Evolutionary conservation across 2,888 invertebrate genomes (phyloP).

Genomic region (Junonia oenone): DNA sequence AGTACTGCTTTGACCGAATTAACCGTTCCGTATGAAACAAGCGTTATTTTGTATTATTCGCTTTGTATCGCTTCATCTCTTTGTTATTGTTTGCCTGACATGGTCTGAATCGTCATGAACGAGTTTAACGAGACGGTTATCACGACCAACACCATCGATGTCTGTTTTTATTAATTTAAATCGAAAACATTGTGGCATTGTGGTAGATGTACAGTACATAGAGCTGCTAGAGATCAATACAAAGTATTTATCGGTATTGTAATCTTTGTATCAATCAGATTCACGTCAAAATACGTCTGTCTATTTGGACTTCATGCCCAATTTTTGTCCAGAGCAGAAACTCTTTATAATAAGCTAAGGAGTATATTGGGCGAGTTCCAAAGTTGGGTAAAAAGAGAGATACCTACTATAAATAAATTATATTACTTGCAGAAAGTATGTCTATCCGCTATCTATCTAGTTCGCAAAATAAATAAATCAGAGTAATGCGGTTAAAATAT

Average conservation of each 20-base stretch:
- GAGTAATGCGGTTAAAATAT: neutral
- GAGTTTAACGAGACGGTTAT: neutral
- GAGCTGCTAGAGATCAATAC: too few species aligned
- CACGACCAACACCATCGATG: neutral
- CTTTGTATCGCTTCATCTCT: conserved; percentile 21
- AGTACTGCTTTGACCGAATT: conserved; percentile 24
- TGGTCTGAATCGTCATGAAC: conserved; percentile 15
- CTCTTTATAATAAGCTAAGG: neutral
- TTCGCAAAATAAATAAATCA: too few species aligned
- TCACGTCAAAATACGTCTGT: neutral
- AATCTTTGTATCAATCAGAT: neutral
- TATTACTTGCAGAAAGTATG: too few species aligned
- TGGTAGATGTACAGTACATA: too few species aligned
- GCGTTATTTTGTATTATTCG: conserved; percentile 17
- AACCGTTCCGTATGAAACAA: conserved; percentile 21
- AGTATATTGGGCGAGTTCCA: too few species aligned
- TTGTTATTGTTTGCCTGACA: conserved; percentile 23
- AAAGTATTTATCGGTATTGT: neutral
- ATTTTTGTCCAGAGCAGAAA: neutral
- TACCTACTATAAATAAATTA: too few species aligned
- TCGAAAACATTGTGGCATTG: neutral
- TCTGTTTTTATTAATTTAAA: neutral
- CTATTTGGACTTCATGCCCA: neutral
- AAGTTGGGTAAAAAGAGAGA: too few species aligned
- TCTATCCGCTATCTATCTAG: too few species aligned